Evolutionary conservation across 2,888 invertebrate genomes (phyloP), one percentile per base, ranked within the genome.

Genomic region (Pecten maximus): DNA sequence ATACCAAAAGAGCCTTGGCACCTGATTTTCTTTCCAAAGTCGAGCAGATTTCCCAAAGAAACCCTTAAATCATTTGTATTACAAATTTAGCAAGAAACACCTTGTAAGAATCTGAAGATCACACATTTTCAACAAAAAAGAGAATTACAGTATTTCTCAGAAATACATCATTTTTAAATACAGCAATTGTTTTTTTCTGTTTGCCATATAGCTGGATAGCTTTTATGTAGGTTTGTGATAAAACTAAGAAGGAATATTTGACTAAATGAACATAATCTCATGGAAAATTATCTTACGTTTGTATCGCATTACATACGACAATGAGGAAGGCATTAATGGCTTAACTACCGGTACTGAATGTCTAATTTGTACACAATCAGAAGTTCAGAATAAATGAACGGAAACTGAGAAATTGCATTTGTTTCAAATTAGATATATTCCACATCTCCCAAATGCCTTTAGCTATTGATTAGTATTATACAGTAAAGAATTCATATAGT

Each of bases 211-310:
- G 74, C 28, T 74, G 74, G 35, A 28, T 10, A 74, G 74, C 74
- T 28, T 74, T 28, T 74, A 35, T 74, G 74, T 74, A 74, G 74
- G 28, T 74, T 74, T 74, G 74, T 74, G 74, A 74, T 35, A 74
- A 35, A 35, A 74, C 60, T 74, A 23, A 35, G 74, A 74, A 74
- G 74, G 35, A 74, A 74, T 74, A 74, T 74, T 74, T 35, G 74
- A 74, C 74, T 74, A 35, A 60, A 60, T n/a, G 6, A 35, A 74
- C 8, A 28, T 35, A 35, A 35, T 6, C 6, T 60, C 60, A 60
- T 23, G 6, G 60, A 74, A 54, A 54, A n/a, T 19, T n/a, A 8
- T 28, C 35, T 3, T 74, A 74, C 23, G 35, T 74, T 23, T 54
- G 0, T 50, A 50, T 54, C 8, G 54, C 54, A 54, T 54, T 19